phyloP scores from a whole-genome alignment of 1,140 invertebrate genomes.

The Aricia agestis region DNA sequence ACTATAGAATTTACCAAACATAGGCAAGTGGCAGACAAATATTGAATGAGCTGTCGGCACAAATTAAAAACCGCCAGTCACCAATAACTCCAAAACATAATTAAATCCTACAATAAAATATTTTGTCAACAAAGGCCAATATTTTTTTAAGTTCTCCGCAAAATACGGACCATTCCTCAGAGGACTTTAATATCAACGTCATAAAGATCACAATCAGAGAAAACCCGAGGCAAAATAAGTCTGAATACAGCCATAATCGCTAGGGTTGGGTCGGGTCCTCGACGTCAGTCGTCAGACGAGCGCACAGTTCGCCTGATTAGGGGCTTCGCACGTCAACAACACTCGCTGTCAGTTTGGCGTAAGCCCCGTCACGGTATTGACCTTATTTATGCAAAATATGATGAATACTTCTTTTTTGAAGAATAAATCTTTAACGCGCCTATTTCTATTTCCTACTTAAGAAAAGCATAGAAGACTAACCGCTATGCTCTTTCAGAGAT shows the following conservation, averaged over 20 bases:
- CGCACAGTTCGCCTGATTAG: background rate
- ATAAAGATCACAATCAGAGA: background rate
- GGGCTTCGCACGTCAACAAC: conserved; percentile 9
- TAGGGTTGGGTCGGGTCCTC: background rate
- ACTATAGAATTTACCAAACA: background rate
- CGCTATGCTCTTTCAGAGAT: no score
- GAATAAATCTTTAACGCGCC: no score
- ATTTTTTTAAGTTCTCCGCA: background rate
- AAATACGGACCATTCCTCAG: background rate
- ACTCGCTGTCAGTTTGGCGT: background rate
- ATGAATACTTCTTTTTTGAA: no score
- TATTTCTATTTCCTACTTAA: no score
- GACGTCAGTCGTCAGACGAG: conserved; percentile 2
- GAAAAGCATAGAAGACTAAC: no score
- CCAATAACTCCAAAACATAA: background rate
- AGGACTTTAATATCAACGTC: no score
- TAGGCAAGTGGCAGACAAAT: no score
- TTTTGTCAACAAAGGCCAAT: background rate
- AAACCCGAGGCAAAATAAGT: background rate
- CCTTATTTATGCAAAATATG: background rate
- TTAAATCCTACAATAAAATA: background rate
- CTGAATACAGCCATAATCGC: background rate
- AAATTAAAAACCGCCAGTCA: background rate
- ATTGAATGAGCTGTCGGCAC: background rate
- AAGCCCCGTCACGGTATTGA: conserved; percentile 1